These are phyloP conservation scores for Onychostruthus taczanowskii DNA, from an alignment of 2,113 vertebrate genomes.

Conservation along the genomic window DNA sequence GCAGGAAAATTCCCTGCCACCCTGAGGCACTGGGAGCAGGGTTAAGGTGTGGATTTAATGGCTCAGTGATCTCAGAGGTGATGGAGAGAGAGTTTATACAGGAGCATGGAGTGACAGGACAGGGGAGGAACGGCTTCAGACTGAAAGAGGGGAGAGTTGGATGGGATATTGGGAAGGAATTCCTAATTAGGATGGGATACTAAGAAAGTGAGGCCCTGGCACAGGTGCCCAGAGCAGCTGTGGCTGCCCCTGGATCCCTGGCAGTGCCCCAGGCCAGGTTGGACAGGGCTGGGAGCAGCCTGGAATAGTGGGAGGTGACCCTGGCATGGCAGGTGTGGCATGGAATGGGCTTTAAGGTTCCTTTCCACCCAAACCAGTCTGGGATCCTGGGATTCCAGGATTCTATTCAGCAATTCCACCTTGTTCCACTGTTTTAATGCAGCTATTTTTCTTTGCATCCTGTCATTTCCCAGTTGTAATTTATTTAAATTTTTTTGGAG, in stretches of 20 bases:
- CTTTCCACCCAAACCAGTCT: not conserved
- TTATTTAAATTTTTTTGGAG: not conserved
- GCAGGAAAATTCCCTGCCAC: not conserved
- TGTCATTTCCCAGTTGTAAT: not conserved
- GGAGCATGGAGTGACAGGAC: not conserved
- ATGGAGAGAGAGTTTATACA: not conserved
- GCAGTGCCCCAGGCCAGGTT: not conserved
- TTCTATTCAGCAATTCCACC: not conserved
- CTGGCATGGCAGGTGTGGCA: not conserved
- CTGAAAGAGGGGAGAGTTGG: not conserved
- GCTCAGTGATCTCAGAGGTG: not conserved
- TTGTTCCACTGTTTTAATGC: fast-evolving
- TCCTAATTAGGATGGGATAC: not conserved
- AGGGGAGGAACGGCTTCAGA: not conserved
- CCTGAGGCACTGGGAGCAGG: fast-evolving
- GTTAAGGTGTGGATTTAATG: not conserved
- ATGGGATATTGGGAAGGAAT: not conserved
- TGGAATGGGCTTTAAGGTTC: not conserved
- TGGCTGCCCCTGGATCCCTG: not conserved
- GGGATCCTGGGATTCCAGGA: not conserved
- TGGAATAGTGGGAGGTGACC: not conserved
- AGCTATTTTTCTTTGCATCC: not conserved
- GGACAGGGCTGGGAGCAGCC: not conserved
- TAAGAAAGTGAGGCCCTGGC: not conserved
- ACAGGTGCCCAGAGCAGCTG: not conserved